Evolutionary conservation across 2,888 invertebrate species (phyloP).

Genomic region (Ennomos erosarius): DNA sequence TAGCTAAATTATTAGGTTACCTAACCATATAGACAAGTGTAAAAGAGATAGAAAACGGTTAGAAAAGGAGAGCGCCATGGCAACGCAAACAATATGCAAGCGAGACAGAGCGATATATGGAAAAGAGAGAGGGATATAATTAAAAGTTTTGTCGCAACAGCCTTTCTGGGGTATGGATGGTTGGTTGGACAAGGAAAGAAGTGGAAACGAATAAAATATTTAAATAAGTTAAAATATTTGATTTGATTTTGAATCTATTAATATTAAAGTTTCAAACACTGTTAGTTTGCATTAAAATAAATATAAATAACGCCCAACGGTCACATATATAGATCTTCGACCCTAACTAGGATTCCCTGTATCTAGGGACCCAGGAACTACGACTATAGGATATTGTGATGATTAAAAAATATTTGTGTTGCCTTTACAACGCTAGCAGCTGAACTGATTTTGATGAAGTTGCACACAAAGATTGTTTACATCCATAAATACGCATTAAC

Average conservation of each 20-base stretch:
- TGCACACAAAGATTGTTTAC: too few species aligned
- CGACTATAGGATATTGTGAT: too few species aligned
- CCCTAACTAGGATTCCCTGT: too few species aligned
- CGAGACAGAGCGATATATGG: conserved; percentile 42
- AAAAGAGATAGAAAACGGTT: conserved; percentile 42
- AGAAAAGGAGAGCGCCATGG: conserved; percentile 17
- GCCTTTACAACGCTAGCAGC: too few species aligned
- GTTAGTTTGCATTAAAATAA: too few species aligned
- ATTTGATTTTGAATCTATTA: conserved; percentile 3
- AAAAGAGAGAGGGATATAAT: conserved; percentile 74
- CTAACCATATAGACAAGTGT: conserved; percentile 43
- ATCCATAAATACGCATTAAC: too few species aligned
- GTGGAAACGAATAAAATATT: conserved; percentile 45
- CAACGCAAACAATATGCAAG: conserved; percentile 34
- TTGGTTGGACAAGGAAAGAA: conserved; percentile 47
- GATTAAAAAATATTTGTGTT: too few species aligned
- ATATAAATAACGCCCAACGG: too few species aligned
- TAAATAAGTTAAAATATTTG: conserved; percentile 7
- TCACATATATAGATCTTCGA: too few species aligned
- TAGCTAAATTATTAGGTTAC: conserved; percentile 16
- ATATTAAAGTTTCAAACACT: too few species aligned
- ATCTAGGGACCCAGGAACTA: too few species aligned
- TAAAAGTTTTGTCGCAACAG: conserved; percentile 84
- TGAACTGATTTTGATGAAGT: too few species aligned
- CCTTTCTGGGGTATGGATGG: conserved; percentile 72